Conservation (phyloP, 2,113 vertebrate genomes). For the Epinephelus moara region DNA sequence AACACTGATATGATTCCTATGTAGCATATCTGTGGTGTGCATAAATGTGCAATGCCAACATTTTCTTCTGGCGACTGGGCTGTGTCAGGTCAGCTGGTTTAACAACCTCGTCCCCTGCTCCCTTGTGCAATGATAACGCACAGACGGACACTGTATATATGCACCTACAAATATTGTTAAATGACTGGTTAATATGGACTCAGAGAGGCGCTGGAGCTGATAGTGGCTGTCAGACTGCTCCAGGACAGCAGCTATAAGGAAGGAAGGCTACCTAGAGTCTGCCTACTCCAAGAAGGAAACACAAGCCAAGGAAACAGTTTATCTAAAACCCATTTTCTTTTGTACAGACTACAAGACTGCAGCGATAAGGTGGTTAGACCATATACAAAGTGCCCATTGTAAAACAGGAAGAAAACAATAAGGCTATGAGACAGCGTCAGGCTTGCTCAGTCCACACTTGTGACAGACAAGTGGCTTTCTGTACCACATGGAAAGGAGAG, state of each 20-base stretch:
- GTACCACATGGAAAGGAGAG: neutral
- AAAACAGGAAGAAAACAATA: neutral
- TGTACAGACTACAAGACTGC: neutral
- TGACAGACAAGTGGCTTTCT: neutral
- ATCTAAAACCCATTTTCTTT: conserved; percentile 25
- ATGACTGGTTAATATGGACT: conserved; percentile 30
- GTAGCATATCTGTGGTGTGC: too few relatives aligned
- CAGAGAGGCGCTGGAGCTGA: conserved; percentile 54
- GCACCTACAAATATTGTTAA: neutral
- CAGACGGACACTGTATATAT: conserved; percentile 4
- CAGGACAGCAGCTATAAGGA: conserved; percentile 37
- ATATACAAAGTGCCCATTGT: neutral
- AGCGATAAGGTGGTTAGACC: neutral
- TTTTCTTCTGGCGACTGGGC: too few relatives aligned
- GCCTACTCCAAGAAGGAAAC: conserved; percentile 44
- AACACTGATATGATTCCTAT: too few relatives aligned
- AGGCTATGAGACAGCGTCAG: neutral
- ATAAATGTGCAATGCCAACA: too few relatives aligned
- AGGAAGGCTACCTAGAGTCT: conserved; percentile 39
- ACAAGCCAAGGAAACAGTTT: conserved; percentile 29
- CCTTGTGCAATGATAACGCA: conserved; percentile 7
- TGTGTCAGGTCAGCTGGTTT: conserved; percentile 50
- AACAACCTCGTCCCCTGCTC: conserved; percentile 26
- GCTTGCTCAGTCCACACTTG: neutral
- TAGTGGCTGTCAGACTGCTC: conserved; percentile 44